A percentile compares a stretch with the other conserved stretches of the same genome.
Conservation (phyloP, 37 sponge, comb jelly and placozoan genomes). For the Eunapius fragilis region DNA sequence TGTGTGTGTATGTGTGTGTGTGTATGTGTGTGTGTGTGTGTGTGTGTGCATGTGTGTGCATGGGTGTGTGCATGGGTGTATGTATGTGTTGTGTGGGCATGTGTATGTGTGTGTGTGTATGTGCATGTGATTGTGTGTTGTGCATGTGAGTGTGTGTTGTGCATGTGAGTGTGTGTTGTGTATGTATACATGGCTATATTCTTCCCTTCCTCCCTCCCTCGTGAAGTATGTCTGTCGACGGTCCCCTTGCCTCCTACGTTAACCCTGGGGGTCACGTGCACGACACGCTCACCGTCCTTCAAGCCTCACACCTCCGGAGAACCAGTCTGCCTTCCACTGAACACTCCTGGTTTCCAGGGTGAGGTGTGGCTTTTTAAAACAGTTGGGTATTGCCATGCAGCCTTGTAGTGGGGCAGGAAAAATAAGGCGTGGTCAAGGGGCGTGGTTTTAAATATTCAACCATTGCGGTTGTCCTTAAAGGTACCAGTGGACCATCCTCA, state of each 20-base stretch:
- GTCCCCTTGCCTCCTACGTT: constrained; percentile 91
- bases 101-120: background rate
- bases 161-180: too few relatives aligned
- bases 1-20: background rate
- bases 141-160: background rate
- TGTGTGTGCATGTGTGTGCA: background rate
- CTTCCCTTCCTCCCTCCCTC: background rate
- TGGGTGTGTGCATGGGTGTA: background rate
- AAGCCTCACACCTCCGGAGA: constrained; percentile 33
- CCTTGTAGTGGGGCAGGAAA: too few relatives aligned
- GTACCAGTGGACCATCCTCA: constrained; percentile 87
- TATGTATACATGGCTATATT: too few relatives aligned
- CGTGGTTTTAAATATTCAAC: too few relatives aligned
- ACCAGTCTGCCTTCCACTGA: constrained; percentile 62
- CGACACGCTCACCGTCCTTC: constrained; percentile 86
- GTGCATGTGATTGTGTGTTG: too few relatives aligned
- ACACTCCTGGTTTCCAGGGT: constrained; percentile 95
- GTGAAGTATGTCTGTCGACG: constrained; percentile 88
- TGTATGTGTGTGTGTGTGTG: background rate
- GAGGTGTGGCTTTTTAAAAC: background rate
- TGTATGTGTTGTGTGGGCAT: background rate
- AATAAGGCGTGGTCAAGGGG: background rate
- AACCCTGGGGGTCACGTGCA: constrained; percentile 91
- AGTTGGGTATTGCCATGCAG: too few relatives aligned
- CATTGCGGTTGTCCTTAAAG: too few relatives aligned